Conservation (phyloP, 2,888 invertebrate genomes). For the Hirtodrosophila histrioides region DNA sequence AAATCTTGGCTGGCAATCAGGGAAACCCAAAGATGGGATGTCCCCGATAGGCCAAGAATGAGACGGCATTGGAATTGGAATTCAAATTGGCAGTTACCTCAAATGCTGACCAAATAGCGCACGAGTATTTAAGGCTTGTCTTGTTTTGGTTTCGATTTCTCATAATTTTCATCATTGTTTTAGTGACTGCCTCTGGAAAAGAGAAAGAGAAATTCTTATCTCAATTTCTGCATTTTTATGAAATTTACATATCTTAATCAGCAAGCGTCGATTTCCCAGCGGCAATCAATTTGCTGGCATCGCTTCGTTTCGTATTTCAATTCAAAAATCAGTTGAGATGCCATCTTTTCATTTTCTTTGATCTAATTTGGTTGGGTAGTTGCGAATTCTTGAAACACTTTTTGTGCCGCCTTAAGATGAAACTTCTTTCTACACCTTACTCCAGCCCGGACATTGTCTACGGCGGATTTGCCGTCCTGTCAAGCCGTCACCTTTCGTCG, state of each 20-base stretch:
- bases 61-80: constrained; percentile 21
- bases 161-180: constrained; percentile 29
- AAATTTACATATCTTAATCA: constrained; percentile 76
- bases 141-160: constrained; percentile 25
- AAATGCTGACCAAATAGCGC: constrained; percentile 28
- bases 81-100: constrained; percentile 21
- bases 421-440: constrained; percentile 16
- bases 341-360: constrained; percentile 36
- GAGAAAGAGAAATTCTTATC: background rate
- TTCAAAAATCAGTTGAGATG: constrained; percentile 41
- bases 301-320: constrained; percentile 18
- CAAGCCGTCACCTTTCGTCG: constrained; percentile 1
- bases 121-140: too few species aligned
- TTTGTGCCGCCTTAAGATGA: constrained; percentile 7
- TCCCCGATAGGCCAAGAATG: background rate
- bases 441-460: constrained; percentile 10
- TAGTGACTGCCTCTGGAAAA: background rate
- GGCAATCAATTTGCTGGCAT: constrained; percentile 62
- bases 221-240: constrained; percentile 27
- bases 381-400: constrained; percentile 21
- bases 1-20: too few species aligned
- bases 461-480: constrained; percentile 11
- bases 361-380: constrained; percentile 38
- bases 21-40: too few species aligned
- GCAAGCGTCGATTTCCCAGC: constrained; percentile 62